Evolutionary conservation across 2,113 vertebrate species (phyloP), one percentile per base, ranked within the genome.

Genomic region (Epinephelus fuscoguttatus): DNA sequence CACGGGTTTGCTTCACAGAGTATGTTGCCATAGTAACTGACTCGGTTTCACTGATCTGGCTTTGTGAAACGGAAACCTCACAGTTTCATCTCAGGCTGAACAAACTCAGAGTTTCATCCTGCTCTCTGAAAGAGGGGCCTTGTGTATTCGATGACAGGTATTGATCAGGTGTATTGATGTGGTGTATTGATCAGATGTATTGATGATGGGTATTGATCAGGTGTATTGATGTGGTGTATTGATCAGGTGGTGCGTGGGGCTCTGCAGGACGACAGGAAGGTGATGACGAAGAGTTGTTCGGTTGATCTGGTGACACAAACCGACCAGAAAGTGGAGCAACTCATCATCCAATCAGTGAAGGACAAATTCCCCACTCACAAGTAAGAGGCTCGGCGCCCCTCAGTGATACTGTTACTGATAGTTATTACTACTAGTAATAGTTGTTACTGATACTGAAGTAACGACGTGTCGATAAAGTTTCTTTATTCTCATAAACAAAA

Each of bases 261-360:
- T 6, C 84, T 99, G 56, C 96, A 94, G 91, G 94, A 92, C 6
- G 95, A 98, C 84, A 88, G 96, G 90, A 69, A 18, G 57, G 82
- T 99, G 82, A 98, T 96, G 97, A 94, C 96, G 21, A 99, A 99
- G 94, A 98, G 97, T 62, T 98, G 97, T 2, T 96, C 96, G 0
- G 97, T 96, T 14, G 98, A 99, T 92, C 86, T 99, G 70, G 98
- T 99, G 76, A 99, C 98, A 21, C 95, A 96, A 79, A 99, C 98
- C 0, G 98, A 99, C 91, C 98, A 99, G 91, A 97, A 96, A 92
- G 97, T 99, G 84, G 98, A 99, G 95, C 94, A 97, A 47, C 97
- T 99, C 91, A 96, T 99, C 80, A 95, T 99, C 78, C 95, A 96
- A 53, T 96, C 95, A 40, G 94, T 99, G 93, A 98, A 95, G 89